These are phyloP conservation scores for Apostichopus leukothele DNA, from an alignment of 53 echinoderm and acorn worm genomes.

Conservation along the genomic window DNA sequence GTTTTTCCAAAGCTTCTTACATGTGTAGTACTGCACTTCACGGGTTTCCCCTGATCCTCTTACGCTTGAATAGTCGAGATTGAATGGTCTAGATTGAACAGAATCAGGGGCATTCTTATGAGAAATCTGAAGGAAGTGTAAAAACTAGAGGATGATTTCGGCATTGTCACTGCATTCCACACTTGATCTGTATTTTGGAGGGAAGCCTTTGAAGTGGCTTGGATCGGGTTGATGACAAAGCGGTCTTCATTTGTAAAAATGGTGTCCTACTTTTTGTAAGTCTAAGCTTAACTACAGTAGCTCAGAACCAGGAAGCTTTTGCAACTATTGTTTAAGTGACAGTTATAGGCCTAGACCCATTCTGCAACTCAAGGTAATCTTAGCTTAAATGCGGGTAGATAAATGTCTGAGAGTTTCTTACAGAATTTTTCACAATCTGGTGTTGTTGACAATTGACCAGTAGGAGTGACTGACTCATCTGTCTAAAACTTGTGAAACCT, in stretches of 20 bases:
- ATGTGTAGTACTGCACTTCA: conserved; percentile 8
- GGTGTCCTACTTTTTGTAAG: conserved; percentile 5
- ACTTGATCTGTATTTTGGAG: neutral
- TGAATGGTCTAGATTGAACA: neutral
- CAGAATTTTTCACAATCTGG: neutral
- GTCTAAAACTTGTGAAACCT: neutral
- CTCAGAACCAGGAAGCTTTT: neutral
- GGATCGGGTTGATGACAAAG: neutral
- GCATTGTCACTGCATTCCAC: neutral
- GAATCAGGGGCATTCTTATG: neutral
- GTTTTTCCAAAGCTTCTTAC: conserved; percentile 9
- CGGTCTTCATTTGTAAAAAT: neutral
- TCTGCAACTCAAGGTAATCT: conserved; percentile 18
- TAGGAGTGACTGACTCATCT: neutral
- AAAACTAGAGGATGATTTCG: conserved; percentile 5
- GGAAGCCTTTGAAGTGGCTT: conserved; percentile 6
- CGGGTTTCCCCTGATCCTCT: conserved; percentile 24
- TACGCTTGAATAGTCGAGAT: neutral
- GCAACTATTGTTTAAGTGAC: neutral
- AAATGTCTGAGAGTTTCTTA: neutral
- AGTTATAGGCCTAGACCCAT: neutral
- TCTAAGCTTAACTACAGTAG: neutral
- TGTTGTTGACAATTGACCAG: neutral
- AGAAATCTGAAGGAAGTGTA: conserved; percentile 8
- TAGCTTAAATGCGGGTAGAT: conserved; percentile 1